These are phyloP conservation scores for Sternarchorhynchus goeldii DNA, from an alignment of 2,797 vertebrate species.

Conservation along the genomic window DNA sequence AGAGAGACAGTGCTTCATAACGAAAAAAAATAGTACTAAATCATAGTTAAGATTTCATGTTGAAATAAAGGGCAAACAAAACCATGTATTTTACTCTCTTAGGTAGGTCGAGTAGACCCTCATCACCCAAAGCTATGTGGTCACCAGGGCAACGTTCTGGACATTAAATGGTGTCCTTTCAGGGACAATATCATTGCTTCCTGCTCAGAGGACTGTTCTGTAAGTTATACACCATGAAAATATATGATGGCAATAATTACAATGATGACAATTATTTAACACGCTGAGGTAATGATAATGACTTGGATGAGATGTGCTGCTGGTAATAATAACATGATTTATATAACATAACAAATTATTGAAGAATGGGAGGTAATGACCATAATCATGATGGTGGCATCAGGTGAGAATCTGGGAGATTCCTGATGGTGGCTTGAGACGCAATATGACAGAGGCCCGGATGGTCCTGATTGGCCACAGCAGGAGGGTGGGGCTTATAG, in stretches of 20 bases:
- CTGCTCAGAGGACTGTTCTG: constrained; percentile 90
- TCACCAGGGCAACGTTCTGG: constrained; percentile 88
- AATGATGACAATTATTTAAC: background rate
- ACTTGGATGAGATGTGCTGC: background rate
- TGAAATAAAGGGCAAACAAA: background rate
- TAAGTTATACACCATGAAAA: constrained; percentile 65
- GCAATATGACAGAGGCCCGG: constrained; percentile 79
- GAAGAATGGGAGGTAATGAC: constrained; percentile 5
- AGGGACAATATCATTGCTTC: constrained; percentile 92
- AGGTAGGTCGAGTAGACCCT: constrained; percentile 86
- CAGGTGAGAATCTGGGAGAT: constrained; percentile 86
- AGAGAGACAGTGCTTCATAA: background rate
- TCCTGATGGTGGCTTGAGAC: constrained; percentile 78
- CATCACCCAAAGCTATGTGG: constrained; percentile 88
- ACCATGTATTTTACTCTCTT: background rate
- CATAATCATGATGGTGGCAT: constrained; percentile 12
- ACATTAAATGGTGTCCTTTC: constrained; percentile 96
- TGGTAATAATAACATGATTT: background rate
- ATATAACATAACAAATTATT: constrained; percentile 6
- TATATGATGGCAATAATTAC: background rate
- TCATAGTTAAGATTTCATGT: background rate
- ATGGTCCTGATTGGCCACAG: constrained; percentile 83
- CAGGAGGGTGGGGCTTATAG: constrained; percentile 79
- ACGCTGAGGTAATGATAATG: no score
- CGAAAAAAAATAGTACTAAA: background rate